phyloP scores from a whole-genome alignment of 1,140 invertebrate genomes.

The Teleopsis dalmanni region DNA sequence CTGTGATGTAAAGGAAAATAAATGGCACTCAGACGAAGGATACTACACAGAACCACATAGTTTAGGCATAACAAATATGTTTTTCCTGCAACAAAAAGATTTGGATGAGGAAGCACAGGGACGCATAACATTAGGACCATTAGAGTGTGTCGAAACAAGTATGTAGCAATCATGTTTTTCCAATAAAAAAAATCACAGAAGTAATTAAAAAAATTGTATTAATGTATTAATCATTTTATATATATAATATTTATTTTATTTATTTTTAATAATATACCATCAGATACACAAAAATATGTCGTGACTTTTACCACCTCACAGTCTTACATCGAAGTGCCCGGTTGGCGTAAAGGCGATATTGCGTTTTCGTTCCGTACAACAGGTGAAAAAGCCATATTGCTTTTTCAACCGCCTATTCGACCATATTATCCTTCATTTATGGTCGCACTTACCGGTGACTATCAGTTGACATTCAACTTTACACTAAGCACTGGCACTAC shows the following conservation, averaged over 20 bases:
- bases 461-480: constrained; percentile 83
- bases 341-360: constrained; percentile 85
- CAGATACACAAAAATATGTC: constrained; percentile 85
- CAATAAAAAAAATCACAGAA: neutral
- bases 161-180: constrained; percentile 36
- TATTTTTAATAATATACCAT: constrained; percentile 7
- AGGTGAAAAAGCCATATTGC: constrained; percentile 75
- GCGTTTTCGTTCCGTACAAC: constrained; percentile 89
- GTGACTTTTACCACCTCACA: constrained; percentile 89
- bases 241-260: constrained; percentile 1
- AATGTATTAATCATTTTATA: neutral
- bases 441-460: constrained; percentile 77
- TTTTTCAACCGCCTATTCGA: constrained; percentile 83
- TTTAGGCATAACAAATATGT: constrained; percentile 83
- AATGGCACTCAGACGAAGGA: constrained; percentile 83
- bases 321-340: constrained; percentile 84
- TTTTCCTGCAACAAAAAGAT: constrained; percentile 78
- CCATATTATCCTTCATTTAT: constrained; percentile 85
- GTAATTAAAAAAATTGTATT: neutral
- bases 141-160: constrained; percentile 93
- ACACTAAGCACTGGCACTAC: constrained; percentile 75
- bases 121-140: constrained; percentile 76
- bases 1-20: constrained; percentile 72
- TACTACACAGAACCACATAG: constrained; percentile 69
- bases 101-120: constrained; percentile 72